phyloP scores from a whole-genome alignment of 2,113 vertebrate genomes.

The Chloroceryle aenea region DNA sequence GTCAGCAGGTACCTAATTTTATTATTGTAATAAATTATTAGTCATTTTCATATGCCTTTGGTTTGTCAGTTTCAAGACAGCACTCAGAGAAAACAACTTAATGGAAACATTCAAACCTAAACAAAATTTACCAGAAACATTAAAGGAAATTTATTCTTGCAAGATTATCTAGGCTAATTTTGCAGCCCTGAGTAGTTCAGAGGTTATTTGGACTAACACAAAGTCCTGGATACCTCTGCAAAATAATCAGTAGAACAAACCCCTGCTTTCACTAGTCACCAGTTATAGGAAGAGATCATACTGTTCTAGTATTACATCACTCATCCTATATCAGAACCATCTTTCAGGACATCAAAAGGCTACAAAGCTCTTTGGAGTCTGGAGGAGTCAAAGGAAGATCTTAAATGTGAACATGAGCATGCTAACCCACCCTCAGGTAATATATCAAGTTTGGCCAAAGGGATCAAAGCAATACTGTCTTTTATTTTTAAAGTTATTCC shows the following conservation, averaged over 20 bases:
- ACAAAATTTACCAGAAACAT: neutral
- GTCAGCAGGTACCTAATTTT: neutral
- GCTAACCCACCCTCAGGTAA: neutral
- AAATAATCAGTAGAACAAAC: neutral
- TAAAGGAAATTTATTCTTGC: neutral
- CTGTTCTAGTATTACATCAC: neutral
- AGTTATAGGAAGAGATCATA: neutral
- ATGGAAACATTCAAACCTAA: neutral
- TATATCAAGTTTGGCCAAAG: neutral
- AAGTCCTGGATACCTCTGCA: neutral
- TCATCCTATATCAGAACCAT: neutral
- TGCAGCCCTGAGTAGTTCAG: neutral
- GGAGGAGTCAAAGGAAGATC: neutral
- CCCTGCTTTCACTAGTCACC: neutral
- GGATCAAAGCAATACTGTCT: neutral
- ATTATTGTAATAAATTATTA: neutral
- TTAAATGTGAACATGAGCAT: neutral
- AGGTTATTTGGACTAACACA: neutral
- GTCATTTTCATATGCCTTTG: slow-evolving; percentile 4
- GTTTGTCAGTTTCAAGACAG: neutral
- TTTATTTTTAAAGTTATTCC: neutral
- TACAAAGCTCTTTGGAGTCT: neutral
- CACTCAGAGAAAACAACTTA: neutral
- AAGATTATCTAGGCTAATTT: slow-evolving; percentile 7
- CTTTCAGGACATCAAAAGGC: neutral